Percentiles rank a stretch among this genome's conserved stretches.
phyloP scores from a whole-genome alignment of 1,140 invertebrate genomes.

The Heliconius himera region DNA sequence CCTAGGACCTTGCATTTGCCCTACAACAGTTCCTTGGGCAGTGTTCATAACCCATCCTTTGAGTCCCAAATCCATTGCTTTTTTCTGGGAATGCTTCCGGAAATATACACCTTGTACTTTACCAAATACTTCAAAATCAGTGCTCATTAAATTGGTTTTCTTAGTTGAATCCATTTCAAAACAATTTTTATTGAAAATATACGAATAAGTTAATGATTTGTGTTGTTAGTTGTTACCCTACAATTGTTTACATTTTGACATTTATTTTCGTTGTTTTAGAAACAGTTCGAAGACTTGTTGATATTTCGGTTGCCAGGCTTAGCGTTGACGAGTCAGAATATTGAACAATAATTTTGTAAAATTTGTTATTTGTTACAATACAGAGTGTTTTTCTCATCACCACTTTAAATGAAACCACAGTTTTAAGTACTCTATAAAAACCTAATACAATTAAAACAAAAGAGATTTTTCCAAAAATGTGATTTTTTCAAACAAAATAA shows the following conservation, averaged over 20 bases:
- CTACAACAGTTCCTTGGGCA: slow-evolving; percentile 83
- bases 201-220: background rate
- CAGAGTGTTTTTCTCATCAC: too few relatives aligned
- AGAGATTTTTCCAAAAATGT: too few relatives aligned
- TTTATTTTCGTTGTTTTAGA: slow-evolving; percentile 50
- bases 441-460: too few relatives aligned
- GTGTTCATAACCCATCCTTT: slow-evolving; percentile 88
- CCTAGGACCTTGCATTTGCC: slow-evolving; percentile 83
- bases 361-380: too few relatives aligned
- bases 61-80: slow-evolving; percentile 81
- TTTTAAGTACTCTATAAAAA: too few relatives aligned
- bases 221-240: background rate
- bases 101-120: slow-evolving; percentile 83
- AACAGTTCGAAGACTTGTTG: slow-evolving; percentile 21
- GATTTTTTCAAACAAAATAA: too few relatives aligned
- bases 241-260: slow-evolving; percentile 39
- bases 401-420: too few relatives aligned
- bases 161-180: slow-evolving; percentile 51
- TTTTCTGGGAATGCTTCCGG: slow-evolving; percentile 83
- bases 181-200: background rate
- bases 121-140: slow-evolving; percentile 83
- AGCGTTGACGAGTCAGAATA: background rate
- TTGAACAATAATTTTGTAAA: background rate
- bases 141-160: slow-evolving; percentile 48
- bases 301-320: background rate